Evolutionary conservation across 1,140 invertebrate species (phyloP).

Genomic region (Zaprionus camerounensis): DNA sequence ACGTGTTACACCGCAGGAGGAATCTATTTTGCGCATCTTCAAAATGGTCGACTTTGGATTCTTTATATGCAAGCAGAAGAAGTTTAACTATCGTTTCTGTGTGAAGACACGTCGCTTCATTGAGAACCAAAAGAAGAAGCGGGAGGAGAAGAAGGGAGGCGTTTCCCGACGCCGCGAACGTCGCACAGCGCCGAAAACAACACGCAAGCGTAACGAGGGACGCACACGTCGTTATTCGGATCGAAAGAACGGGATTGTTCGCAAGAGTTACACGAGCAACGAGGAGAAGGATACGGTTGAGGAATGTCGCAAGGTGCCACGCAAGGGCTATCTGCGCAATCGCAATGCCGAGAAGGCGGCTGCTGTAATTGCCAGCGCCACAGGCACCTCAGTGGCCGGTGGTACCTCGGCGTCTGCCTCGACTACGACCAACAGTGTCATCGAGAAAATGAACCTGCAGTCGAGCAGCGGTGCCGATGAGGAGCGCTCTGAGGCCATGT

Average conservation of each 20-base stretch:
- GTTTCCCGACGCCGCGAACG: constrained; percentile 75
- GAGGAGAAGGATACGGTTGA: constrained; percentile 83
- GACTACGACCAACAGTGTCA: constrained; percentile 78
- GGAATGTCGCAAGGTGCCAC: constrained; percentile 75
- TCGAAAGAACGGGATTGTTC: constrained; percentile 79
- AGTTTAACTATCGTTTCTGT: constrained; percentile 83
- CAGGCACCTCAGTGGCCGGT: constrained; percentile 65
- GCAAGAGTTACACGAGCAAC: constrained; percentile 83
- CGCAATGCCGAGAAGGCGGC: constrained; percentile 78
- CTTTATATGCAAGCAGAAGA: constrained; percentile 83
- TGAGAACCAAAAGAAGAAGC: constrained; percentile 86
- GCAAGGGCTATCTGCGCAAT: constrained; percentile 81
- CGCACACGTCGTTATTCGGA: constrained; percentile 84
- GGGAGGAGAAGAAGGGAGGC: constrained; percentile 85
- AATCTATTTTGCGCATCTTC: constrained; percentile 88
- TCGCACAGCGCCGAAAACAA: constrained; percentile 73
- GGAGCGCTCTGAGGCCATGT: constrained; percentile 84
- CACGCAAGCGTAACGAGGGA: constrained; percentile 84
- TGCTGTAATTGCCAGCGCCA: constrained; percentile 62
- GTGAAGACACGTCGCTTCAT: constrained; percentile 86
- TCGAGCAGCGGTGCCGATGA: constrained; percentile 81
- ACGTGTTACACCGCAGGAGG: constrained; percentile 87
- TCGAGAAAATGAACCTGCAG: constrained; percentile 76
- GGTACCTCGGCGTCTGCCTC: constrained; percentile 76
- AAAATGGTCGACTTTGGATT: constrained; percentile 90